These are phyloP conservation scores for Poeciliopsis occidentalis DNA, from an alignment of 2,113 vertebrate genomes.

Conservation along the genomic window DNA sequence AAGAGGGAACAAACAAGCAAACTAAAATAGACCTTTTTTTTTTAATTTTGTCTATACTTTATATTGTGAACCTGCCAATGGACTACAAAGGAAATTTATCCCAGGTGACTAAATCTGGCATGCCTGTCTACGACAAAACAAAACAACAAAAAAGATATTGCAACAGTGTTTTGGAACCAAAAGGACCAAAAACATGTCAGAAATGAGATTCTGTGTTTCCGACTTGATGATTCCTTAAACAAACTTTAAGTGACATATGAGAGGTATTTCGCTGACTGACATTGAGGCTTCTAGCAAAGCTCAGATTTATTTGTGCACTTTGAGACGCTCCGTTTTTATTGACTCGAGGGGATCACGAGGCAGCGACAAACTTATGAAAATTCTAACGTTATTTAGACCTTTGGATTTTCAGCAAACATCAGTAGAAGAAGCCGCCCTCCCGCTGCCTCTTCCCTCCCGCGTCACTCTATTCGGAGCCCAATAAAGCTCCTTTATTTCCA, in stretches of 20 bases:
- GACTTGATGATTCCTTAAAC: slow-evolving; percentile 18
- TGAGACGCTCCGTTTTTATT: slow-evolving; percentile 29
- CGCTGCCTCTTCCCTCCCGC: not conserved
- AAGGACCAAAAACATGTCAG: not conserved
- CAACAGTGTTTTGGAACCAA: not conserved
- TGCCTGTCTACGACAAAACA: too few species aligned
- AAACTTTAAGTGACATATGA: slow-evolving; percentile 11
- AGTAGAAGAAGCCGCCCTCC: slow-evolving; percentile 25
- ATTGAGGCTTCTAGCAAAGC: slow-evolving; percentile 8
- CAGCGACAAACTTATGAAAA: slow-evolving; percentile 49
- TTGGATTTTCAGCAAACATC: slow-evolving; percentile 57
- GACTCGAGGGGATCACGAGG: slow-evolving; percentile 33
- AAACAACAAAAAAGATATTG: not conserved
- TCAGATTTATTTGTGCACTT: slow-evolving; percentile 17
- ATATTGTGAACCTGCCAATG: too few species aligned
- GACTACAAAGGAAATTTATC: too few species aligned
- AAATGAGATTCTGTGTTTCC: not conserved
- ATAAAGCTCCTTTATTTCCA: slow-evolving; percentile 77
- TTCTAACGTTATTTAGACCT: slow-evolving; percentile 70
- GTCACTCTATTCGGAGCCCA: slow-evolving; percentile 54
- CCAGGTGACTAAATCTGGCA: too few species aligned
- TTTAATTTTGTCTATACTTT: not conserved
- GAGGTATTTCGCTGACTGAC: slow-evolving; percentile 45
- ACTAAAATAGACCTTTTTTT: not conserved
- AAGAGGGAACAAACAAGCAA: slow-evolving; percentile 21